Percentiles rank a stretch among this genome's conserved stretches.
phyloP scores from a whole-genome alignment of 2,797 vertebrate species.

The Perodicticus potto region DNA sequence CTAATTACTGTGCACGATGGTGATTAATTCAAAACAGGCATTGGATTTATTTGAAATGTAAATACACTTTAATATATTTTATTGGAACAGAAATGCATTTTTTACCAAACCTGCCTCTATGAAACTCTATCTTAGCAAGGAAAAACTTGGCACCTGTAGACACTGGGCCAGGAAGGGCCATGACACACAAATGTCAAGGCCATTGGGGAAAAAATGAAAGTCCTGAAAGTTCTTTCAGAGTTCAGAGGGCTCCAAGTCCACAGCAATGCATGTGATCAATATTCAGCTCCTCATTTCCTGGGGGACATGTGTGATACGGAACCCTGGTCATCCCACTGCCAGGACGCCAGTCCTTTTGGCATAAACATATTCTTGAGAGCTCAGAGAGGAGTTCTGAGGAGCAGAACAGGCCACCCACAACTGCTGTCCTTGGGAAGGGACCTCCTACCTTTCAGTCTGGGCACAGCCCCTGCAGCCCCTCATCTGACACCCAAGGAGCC shows the following conservation, averaged over 20 bases:
- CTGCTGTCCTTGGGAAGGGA: background rate
- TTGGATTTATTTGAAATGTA: constrained; percentile 83
- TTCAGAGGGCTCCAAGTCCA: constrained; percentile 81
- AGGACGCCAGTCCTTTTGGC: background rate
- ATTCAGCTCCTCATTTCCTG: background rate
- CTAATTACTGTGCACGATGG: constrained; percentile 74
- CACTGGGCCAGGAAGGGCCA: constrained; percentile 79
- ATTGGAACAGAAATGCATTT: constrained; percentile 70
- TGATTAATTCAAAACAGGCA: constrained; percentile 85
- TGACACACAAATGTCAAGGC: constrained; percentile 81
- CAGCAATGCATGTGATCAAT: background rate
- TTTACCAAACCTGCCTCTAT: constrained; percentile 84
- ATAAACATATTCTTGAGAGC: background rate
- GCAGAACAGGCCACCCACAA: background rate
- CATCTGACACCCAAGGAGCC: background rate
- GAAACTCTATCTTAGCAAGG: constrained; percentile 87
- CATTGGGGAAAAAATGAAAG: constrained; percentile 84
- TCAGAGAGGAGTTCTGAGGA: background rate
- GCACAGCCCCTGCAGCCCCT: background rate
- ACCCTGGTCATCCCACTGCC: background rate
- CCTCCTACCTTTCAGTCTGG: background rate
- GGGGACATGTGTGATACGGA: background rate
- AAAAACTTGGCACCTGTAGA: constrained; percentile 85
- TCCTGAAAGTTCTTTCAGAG: constrained; percentile 84
- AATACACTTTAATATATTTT: constrained; percentile 84